phyloP scores from a whole-genome alignment of 2,888 invertebrate genomes.

The Pammene aurita region DNA sequence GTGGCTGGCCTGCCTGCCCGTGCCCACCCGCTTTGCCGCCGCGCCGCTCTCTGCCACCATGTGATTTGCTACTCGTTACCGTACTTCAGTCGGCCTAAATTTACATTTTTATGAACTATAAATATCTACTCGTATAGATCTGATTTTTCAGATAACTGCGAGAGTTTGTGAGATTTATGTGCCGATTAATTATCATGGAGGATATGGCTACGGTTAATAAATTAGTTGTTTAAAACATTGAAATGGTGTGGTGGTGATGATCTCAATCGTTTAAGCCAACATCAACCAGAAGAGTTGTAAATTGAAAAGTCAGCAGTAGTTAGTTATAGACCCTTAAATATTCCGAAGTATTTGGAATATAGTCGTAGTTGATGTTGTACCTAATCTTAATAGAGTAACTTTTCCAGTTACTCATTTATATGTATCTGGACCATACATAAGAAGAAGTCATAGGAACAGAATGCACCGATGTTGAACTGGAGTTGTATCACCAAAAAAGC shows the following conservation, averaged over 20 bases:
- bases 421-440: not conserved
- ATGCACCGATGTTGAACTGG: slow-evolving; percentile 24
- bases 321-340: slow-evolving; percentile 6
- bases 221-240: not conserved
- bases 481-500: slow-evolving; percentile 47
- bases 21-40: slow-evolving; percentile 58
- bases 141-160: not conserved
- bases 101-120: slow-evolving; percentile 6
- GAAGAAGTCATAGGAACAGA: slow-evolving; percentile 1
- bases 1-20: slow-evolving; percentile 74
- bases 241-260: slow-evolving; percentile 34
- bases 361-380: slow-evolving; percentile 5
- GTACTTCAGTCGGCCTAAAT: slow-evolving; percentile 25
- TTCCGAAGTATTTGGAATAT: slow-evolving; percentile 5
- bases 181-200: not conserved
- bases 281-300: not conserved
- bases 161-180: slow-evolving; percentile 15
- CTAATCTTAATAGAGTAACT: slow-evolving; percentile 1
- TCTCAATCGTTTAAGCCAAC: slow-evolving; percentile 13
- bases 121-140: not conserved
- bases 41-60: slow-evolving; percentile 59
- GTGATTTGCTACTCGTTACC: slow-evolving; percentile 43
- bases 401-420: not conserved
- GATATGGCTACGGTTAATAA: not conserved
- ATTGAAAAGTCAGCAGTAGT: not conserved